Base-by-base conservation (phyloP, 2,113 vertebrate genomes). In the Baryphthengus martii region DNA sequence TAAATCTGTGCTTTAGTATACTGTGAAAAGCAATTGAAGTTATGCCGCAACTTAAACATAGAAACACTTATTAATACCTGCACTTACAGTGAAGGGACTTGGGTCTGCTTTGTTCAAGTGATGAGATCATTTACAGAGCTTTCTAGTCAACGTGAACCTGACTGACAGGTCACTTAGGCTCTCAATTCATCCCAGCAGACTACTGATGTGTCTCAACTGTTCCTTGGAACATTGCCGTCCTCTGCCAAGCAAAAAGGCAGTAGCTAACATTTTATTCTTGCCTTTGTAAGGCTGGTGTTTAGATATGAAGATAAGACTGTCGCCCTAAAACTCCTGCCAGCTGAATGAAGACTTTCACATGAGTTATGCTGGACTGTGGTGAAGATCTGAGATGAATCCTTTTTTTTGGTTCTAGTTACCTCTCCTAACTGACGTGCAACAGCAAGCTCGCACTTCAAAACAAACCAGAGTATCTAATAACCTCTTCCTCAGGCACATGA, bases 141-240 rank as follows among this genome's bases (percentile, higher is more conserved):
- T 90, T 76, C 63, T 71, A 95, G 91, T 83, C 77, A 86, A 94
- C 2, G 9, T 50, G 70, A 96, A 95, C 73, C 53, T 87, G 56
- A 93, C 83, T 96, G 93, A 81, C 88, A 92, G 79, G 80, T 92
- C 88, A 94, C 92, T 95, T 74, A 76, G 80, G 65, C 73, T 96
- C 86, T 94, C 92, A 49, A 3, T 89, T 92, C 65, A 91, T 86
- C 75, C 61, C 61, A 81, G 88, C 65, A 89, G 40, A 90, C 61
- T 76, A 68, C 55, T 67, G 52, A 91, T 47, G 37, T 58, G 24
- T 45, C 81, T 92, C 79, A 77, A n/a, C 82, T 86, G 72, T 26
- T 95, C 65, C 82, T 76, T 55, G 4, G 4, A 87, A 85, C 55
- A 42, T 45, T 7, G 7, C 33, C 1, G 9, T 56, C 68, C 79